A percentile compares a stretch with the other conserved stretches of the same genome.
Evolutionary conservation across 2,888 invertebrate genomes (phyloP).

Genomic region (Agonopterix subpropinquella): DNA sequence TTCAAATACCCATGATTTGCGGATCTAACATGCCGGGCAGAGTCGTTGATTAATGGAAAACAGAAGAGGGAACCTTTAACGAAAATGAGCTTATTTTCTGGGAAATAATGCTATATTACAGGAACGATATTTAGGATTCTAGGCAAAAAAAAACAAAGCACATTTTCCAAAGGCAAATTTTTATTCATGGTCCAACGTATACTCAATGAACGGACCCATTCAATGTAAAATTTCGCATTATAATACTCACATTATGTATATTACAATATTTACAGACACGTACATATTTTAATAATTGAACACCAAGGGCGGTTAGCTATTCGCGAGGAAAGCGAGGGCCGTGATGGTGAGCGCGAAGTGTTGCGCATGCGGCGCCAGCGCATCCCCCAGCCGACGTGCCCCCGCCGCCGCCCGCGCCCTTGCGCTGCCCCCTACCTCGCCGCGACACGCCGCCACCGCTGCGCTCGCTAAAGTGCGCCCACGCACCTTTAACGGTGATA

Average conservation of each 20-base stretch:
- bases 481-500: constrained; percentile 89
- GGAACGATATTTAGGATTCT: not conserved
- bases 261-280: constrained; percentile 71
- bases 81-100: too few species aligned
- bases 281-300: constrained; percentile 51
- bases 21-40: constrained; percentile 13
- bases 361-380: constrained; percentile 28
- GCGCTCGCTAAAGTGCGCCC: constrained; percentile 82
- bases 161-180: constrained; percentile 64
- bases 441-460: constrained; percentile 52
- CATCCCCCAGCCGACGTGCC: constrained; percentile 28
- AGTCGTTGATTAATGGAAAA: constrained; percentile 6
- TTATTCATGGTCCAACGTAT: constrained; percentile 74
- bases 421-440: constrained; percentile 55
- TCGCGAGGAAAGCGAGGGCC: constrained; percentile 51
- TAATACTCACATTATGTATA: constrained; percentile 53
- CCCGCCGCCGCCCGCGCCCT: constrained; percentile 45
- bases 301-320: constrained; percentile 59
- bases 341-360: constrained; percentile 40
- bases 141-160: constrained; percentile 22
- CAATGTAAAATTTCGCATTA: constrained; percentile 70
- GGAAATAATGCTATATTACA: too few species aligned
- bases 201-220: constrained; percentile 73
- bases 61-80: too few species aligned
- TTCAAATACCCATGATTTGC: constrained; percentile 30